Conservation (phyloP, 2,888 invertebrate genomes). For the Orchesellides sinensis region DNA sequence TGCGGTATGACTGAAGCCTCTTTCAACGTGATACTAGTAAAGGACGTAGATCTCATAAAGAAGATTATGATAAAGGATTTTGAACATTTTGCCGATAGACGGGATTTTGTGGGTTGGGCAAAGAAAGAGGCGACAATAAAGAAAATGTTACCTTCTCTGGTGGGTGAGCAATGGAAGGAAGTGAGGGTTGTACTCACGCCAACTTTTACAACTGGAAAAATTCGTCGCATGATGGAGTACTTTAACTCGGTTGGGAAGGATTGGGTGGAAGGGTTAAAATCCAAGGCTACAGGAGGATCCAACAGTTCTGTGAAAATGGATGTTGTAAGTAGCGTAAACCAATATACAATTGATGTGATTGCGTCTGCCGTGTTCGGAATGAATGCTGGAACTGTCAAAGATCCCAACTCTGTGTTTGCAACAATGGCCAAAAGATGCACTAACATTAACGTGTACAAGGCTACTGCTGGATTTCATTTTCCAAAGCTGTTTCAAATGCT, state of each 20-base stretch:
- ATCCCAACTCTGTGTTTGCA: slow-evolving; percentile 14
- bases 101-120: not conserved
- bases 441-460: not conserved
- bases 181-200: slow-evolving; percentile 35
- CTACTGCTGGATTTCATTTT: not conserved
- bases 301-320: slow-evolving; percentile 2
- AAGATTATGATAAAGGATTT: slow-evolving; percentile 49
- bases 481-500: not conserved
- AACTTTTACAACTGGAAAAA: slow-evolving; percentile 51
- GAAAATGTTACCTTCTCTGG: not conserved
- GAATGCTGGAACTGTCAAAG: slow-evolving; percentile 76
- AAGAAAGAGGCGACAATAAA: not conserved
- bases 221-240: slow-evolving; percentile 5
- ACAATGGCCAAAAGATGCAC: not conserved
- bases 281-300: not conserved
- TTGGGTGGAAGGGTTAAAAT: not conserved
- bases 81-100: slow-evolving; percentile 54
- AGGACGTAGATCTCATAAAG: slow-evolving; percentile 54
- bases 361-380: slow-evolving; percentile 74
- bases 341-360: slow-evolving; percentile 46
- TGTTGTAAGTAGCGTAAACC: not conserved
- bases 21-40: slow-evolving; percentile 14
- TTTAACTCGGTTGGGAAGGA: slow-evolving; percentile 8
- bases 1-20: slow-evolving; percentile 10
- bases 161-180: slow-evolving; percentile 37